Percentiles rank a stretch among this genome's conserved stretches.
Evolutionary conservation across 64 coral and sea anemone genomes (phyloP).

Genomic region (Dendrophyllia cribrosa): DNA sequence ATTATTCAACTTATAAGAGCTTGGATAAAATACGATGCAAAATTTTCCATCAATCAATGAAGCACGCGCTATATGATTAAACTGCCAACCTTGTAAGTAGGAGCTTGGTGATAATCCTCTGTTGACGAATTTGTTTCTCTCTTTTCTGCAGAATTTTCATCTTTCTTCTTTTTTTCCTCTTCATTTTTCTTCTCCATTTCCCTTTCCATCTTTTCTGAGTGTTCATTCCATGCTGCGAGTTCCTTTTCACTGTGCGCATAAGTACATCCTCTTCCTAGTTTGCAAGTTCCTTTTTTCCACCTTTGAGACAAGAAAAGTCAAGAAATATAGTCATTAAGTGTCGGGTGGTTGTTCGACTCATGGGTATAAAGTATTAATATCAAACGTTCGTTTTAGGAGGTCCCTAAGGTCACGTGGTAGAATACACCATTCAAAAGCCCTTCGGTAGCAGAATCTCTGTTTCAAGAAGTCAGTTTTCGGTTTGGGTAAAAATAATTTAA

Average conservation of each 20-base stretch:
- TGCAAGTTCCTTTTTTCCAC: constrained; percentile 1
- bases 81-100: constrained; percentile 1
- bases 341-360: too few species aligned
- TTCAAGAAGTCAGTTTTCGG: too few species aligned
- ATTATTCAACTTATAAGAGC: too few species aligned
- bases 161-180: background rate
- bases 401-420: too few species aligned
- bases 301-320: background rate
- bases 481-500: too few species aligned
- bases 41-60: background rate
- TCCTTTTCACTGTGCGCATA: background rate
- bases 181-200: background rate
- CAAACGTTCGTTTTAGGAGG: too few species aligned
- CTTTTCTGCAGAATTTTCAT: background rate
- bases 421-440: too few species aligned
- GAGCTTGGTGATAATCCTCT: background rate
- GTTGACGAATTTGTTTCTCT: background rate
- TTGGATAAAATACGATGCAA: background rate
- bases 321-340: background rate
- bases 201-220: background rate
- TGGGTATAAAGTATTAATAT: too few species aligned
- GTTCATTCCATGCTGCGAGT: constrained; percentile 5
- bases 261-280: background rate
- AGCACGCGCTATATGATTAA: background rate
- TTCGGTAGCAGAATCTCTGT: too few species aligned